Evolutionary conservation across 1,140 invertebrate species (phyloP), one percentile per base, ranked within the genome.

Genomic region (Himalopsyche phryganea): DNA sequence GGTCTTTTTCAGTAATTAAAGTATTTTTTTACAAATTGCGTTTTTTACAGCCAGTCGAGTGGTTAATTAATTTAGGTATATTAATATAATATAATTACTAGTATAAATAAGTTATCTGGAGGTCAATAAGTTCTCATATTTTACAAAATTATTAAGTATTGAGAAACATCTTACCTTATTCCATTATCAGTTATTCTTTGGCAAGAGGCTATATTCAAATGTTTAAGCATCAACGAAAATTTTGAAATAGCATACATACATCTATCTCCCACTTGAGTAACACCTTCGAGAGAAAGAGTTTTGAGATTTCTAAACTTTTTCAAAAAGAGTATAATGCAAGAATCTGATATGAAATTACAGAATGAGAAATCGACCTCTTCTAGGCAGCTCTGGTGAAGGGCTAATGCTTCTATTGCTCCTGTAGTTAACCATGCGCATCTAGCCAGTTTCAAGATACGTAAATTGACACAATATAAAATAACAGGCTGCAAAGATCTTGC

Each of bases 361-460:
- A 80, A 71, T 10, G 80, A 79, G 13, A 83, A 72, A 59, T 83
- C 81, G 11, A 82, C 78, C 64, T 82, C 79, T 52, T 79, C 77
- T 32, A 83, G 65, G 42, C 73, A 73, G 60, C 69, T 77, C 47
- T 79, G 76, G 52, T 79, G 81, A 33, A 83, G 65, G 2, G 80
- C 75, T 10, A 82, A 58, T 0, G 80, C 80, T 60, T 82, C 80
- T 35, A 82, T 69, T 0, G 80, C 79, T 0, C 80, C 81, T 0
- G 79, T 77, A 0, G 80, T 81, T 3, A 83, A 54, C 81, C 81
- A 83, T 2, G 74, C 53, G 65, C 80, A 82, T 54, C 71, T 72
- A 1, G 73, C 69, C 0, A 83, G 67, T 56, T 81, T 82, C 2
- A 83, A 65, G 6, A 74, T 70, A 13, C 65, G 70, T 54, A 82